These are phyloP conservation scores for Chamaetylas fuelleborni DNA, from an alignment of 2,113 vertebrate species.

Conservation along the genomic window DNA sequence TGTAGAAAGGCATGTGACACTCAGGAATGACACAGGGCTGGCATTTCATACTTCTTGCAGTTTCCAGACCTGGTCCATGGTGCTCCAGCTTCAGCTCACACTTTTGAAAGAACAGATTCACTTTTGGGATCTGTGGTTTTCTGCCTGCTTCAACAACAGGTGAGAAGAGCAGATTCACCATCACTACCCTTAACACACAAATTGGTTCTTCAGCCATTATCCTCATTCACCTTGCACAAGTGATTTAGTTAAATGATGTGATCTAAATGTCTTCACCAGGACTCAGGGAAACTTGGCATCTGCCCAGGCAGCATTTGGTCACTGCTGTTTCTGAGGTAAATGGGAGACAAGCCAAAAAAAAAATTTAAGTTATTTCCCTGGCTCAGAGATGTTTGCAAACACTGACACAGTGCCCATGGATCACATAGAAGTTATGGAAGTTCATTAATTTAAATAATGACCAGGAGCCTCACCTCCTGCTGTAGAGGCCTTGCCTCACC, in stretches of 20 bases:
- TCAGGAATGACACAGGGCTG: not conserved
- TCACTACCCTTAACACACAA: fast-evolving
- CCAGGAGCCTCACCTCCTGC: not conserved
- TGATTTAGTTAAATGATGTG: not conserved
- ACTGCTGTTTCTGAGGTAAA: not conserved
- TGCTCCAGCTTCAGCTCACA: not conserved
- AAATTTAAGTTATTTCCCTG: not conserved
- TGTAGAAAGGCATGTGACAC: fast-evolving
- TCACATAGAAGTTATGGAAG: not conserved
- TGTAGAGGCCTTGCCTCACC: too few relatives aligned
- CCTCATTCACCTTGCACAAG: not conserved
- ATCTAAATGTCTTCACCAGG: not conserved
- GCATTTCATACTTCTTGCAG: not conserved
- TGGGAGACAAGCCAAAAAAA: not conserved
- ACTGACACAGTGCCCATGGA: not conserved
- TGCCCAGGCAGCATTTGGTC: not conserved
- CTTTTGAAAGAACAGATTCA: not conserved
- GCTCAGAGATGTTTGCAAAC: not conserved
- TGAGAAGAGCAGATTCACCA: not conserved
- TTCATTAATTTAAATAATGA: not conserved
- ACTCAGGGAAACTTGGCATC: not conserved
- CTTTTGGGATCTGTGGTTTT: not conserved
- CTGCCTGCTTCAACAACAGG: not conserved
- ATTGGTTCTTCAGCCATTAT: not conserved
- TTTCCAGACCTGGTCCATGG: not conserved